Conservation (phyloP, 2,113 vertebrate genomes). For the Poecile atricapillus region DNA sequence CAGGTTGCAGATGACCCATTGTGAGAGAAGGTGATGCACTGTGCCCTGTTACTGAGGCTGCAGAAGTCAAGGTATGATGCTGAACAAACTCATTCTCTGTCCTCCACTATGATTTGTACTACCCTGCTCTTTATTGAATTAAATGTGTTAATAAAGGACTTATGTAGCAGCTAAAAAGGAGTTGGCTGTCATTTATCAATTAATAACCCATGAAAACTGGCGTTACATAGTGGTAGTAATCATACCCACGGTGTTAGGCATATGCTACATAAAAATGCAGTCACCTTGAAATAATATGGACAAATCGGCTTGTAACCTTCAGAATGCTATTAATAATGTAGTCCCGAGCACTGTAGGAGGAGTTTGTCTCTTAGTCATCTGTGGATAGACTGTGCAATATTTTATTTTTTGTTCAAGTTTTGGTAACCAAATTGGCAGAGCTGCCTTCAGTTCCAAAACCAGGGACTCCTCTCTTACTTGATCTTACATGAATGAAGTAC, state of each 20-base stretch:
- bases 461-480: neutral
- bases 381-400: neutral
- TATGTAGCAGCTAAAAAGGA: conserved; percentile 66
- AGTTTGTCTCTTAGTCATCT: neutral
- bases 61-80: neutral
- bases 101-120: conserved; percentile 58
- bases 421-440: neutral
- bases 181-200: conserved; percentile 71
- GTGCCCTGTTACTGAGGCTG: neutral
- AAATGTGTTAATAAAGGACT: conserved; percentile 72
- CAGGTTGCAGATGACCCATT: neutral
- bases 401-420: neutral
- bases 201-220: conserved; percentile 80
- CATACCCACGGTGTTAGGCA: conserved; percentile 68
- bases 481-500: neutral
- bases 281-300: conserved; percentile 76
- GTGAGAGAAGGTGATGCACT: conserved; percentile 9
- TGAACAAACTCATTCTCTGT: conserved; percentile 12
- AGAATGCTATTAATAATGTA: neutral
- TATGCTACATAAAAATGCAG: conserved; percentile 76
- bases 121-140: conserved; percentile 67
- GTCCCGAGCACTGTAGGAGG: neutral
- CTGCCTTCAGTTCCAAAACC: neutral
- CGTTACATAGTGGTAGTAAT: conserved; percentile 67
- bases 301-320: conserved; percentile 49